Evolutionary conservation across 2,113 vertebrate genomes (phyloP).

Genomic region (Antechinus flavipes): DNA sequence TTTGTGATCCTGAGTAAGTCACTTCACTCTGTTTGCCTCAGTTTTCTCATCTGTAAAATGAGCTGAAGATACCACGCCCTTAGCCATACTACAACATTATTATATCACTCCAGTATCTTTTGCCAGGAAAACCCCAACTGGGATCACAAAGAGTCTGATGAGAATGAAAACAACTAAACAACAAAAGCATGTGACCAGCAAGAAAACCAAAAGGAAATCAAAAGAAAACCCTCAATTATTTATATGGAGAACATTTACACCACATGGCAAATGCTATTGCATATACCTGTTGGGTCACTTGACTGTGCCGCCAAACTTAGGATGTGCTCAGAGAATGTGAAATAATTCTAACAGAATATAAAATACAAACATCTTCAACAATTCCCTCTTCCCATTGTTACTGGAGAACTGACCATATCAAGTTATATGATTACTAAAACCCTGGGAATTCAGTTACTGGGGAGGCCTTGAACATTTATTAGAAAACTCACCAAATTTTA

Average conservation of each 20-base stretch:
- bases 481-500: slow-evolving; percentile 14
- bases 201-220: neutral
- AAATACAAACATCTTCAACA: neutral
- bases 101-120: neutral
- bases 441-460: neutral
- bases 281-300: neutral
- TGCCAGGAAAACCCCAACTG: neutral
- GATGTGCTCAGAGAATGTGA: slow-evolving; percentile 12
- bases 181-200: neutral
- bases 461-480: slow-evolving; percentile 20
- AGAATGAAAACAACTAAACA: neutral
- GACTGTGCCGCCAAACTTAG: neutral
- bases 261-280: neutral
- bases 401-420: slow-evolving; percentile 10
- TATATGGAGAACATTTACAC: neutral
- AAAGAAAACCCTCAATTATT: neutral
- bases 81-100: too few relatives aligned
- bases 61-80: neutral
- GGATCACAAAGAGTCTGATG: neutral
- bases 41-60: neutral
- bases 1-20: neutral
- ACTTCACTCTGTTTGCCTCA: neutral
- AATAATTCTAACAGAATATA: neutral
- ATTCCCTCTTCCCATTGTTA: neutral
- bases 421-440: slow-evolving; percentile 20